Evolutionary conservation across 2,113 vertebrate species (phyloP), one percentile per base, ranked within the genome.

Genomic region (Nipponia nippon): DNA sequence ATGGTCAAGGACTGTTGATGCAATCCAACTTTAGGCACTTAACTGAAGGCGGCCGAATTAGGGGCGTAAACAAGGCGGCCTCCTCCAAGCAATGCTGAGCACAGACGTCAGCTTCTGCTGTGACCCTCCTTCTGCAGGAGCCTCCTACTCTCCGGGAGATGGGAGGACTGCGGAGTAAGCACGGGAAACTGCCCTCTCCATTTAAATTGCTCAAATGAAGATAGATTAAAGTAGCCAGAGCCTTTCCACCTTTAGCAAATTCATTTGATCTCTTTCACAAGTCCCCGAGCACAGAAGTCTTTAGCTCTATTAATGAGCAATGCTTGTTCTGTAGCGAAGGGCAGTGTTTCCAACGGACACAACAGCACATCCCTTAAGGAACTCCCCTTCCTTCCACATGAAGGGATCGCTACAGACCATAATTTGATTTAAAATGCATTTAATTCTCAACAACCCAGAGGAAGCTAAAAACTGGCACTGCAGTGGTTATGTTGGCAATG

Each of bases 221-320:
- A 16, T 0, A 90, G 56, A 92, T 87, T 86, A 86, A 93, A 96
- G 89, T 27, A 90, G 83, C 27, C 72, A 95, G 71, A 91, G 63
- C 72, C 89, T 49, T 92, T 95, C 76, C 80, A 96, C 76, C 91
- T 92, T 95, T 38, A 89, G 76, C 50, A 96, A 89, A 95, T 95
- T 89, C 69, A 94, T 94, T 40, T 83, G 89, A 78, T 95, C 91
- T 75, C 89, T 73, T 62, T 38, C 55, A 32, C 10, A 16, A 81
- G 87, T 86, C 86, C 83, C 91, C 20, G 46, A 50, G 76, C 91
- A 53, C 76, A 15, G 4, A 32, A 87, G 71, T 66, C 87, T 95
- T 95, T 66, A 89, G 72, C 83, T 89, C 83, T 94, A 67, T 87
- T 91, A 95, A 95, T 50, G 42, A 50, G 59, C 0, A 1, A 42